These are phyloP conservation scores for Alcis repandata DNA, from an alignment of 2,888 invertebrate genomes.

Conservation along the genomic window DNA sequence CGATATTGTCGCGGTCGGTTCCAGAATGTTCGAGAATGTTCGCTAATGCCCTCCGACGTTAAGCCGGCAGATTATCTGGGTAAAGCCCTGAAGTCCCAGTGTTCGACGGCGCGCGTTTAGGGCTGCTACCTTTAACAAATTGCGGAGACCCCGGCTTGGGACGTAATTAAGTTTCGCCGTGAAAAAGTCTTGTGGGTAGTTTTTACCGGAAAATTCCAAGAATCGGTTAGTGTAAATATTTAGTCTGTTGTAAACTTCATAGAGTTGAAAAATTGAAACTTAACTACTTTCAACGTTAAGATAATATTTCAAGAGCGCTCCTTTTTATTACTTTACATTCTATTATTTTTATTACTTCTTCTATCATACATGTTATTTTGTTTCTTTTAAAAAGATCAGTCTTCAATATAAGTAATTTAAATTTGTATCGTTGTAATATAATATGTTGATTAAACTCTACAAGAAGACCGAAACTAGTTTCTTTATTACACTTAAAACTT, in stretches of 20 bases:
- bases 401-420: no score
- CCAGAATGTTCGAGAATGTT: conserved; percentile 57
- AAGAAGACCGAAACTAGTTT: background rate
- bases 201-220: background rate
- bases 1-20: conserved; percentile 55
- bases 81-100: conserved; percentile 58
- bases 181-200: background rate
- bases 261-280: background rate
- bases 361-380: no score
- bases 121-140: conserved; percentile 35
- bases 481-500: background rate
- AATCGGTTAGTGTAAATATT: background rate
- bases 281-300: no score
- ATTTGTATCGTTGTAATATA: no score
- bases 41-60: conserved; percentile 67
- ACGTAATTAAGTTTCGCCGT: conserved; percentile 31
- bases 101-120: conserved; percentile 48
- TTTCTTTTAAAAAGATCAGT: no score
- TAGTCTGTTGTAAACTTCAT: background rate
- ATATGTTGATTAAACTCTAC: no score
- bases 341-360: no score
- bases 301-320: no score
- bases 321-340: no score
- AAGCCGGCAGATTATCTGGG: conserved; percentile 68
- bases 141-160: conserved; percentile 17